These are phyloP conservation scores for Pagrus major DNA, from an alignment of 2,113 vertebrate species.

Conservation along the genomic window DNA sequence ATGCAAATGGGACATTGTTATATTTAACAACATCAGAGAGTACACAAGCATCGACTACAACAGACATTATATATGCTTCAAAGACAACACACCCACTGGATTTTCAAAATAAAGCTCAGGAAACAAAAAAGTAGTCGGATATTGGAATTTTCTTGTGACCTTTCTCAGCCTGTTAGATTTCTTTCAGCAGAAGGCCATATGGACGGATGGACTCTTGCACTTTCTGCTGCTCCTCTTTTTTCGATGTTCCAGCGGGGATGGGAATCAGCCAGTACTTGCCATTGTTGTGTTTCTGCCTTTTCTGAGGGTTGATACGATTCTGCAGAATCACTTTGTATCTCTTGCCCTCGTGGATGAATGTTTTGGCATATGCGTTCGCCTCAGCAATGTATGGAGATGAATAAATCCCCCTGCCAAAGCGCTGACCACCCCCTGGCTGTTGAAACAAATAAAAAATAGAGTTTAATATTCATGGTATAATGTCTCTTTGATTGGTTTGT, in stretches of 20 bases:
- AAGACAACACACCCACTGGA: background rate
- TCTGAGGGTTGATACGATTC: background rate
- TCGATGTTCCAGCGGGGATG: accelerated
- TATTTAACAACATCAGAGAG: too few species aligned
- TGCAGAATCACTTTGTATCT: background rate
- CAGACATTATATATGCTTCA: too few species aligned
- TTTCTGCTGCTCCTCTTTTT: background rate
- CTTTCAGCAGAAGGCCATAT: background rate
- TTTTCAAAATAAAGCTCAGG: background rate
- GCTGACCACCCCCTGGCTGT: accelerated
- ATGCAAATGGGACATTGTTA: too few species aligned
- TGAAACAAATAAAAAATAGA: too few species aligned
- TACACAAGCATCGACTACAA: too few species aligned
- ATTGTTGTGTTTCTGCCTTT: accelerated
- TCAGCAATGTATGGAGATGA: background rate
- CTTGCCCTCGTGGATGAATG: background rate
- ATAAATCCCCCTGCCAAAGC: background rate
- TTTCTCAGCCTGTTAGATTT: background rate
- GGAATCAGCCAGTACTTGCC: slow-evolving; percentile 4
- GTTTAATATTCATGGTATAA: too few species aligned
- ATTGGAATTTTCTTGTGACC: background rate
- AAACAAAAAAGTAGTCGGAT: background rate
- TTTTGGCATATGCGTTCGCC: accelerated
- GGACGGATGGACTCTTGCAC: background rate
- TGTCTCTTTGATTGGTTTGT: too few species aligned